phyloP scores from a whole-genome alignment of 2,113 vertebrate genomes.

The Corythornis madagascariensis region DNA sequence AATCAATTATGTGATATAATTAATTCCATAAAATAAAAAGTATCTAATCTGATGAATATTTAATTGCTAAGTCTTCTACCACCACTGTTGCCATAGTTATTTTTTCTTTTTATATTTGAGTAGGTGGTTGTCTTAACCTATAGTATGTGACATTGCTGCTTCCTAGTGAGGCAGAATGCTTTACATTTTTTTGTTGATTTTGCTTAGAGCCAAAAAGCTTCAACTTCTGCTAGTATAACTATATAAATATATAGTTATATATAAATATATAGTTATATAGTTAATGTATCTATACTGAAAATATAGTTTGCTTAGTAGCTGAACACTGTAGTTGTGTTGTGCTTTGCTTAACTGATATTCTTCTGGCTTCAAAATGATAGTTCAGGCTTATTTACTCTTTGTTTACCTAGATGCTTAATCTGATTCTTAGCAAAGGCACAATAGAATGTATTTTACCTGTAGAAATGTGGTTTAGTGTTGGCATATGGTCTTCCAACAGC shows the following conservation, averaged over 20 bases:
- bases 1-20: neutral
- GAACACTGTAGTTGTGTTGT: neutral
- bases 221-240: neutral
- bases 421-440: conserved; percentile 20
- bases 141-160: neutral
- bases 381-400: conserved; percentile 38
- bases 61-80: neutral
- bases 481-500: conserved; percentile 24
- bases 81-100: neutral
- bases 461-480: conserved; percentile 25
- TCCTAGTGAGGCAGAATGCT: neutral
- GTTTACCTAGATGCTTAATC: conserved; percentile 24
- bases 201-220: neutral
- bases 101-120: neutral
- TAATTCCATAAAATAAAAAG: neutral
- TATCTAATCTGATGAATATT: neutral
- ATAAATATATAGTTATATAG: too few species aligned
- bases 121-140: neutral
- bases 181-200: neutral
- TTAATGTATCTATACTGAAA: neutral
- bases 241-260: too few species aligned
- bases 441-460: conserved; percentile 47
- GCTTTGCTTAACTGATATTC: conserved; percentile 4
- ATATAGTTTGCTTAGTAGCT: neutral
- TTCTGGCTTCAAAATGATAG: neutral